phyloP scores from a whole-genome alignment of 1,140 invertebrate genomes.

The Caerostris darwini region DNA sequence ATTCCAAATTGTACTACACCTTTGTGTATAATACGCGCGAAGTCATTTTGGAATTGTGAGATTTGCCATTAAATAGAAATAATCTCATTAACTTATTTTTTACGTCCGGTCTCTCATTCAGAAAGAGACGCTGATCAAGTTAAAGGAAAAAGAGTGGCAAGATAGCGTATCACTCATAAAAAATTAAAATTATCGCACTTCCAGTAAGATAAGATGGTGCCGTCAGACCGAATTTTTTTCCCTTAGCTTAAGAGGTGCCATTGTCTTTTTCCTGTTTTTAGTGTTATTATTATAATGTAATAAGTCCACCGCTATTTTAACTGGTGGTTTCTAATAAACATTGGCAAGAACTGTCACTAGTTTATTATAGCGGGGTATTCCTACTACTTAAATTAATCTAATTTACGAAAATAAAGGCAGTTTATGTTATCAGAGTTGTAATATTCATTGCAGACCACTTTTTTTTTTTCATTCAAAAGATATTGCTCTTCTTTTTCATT shows the following conservation, averaged over 20 bases:
- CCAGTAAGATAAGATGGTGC: slow-evolving; percentile 65
- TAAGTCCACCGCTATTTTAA: slow-evolving; percentile 69
- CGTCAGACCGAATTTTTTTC: slow-evolving; percentile 56
- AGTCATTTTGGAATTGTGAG: slow-evolving; percentile 71
- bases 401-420: slow-evolving; percentile 63
- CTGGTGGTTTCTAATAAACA: slow-evolving; percentile 59
- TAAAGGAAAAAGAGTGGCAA: slow-evolving; percentile 48
- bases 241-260: slow-evolving; percentile 36
- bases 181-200: slow-evolving; percentile 67
- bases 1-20: slow-evolving; percentile 20
- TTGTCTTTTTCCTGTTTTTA: slow-evolving; percentile 53
- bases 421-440: slow-evolving; percentile 42
- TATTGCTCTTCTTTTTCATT: slow-evolving; percentile 17
- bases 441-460: slow-evolving; percentile 44
- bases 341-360: slow-evolving; percentile 58
- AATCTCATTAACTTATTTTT: slow-evolving; percentile 75
- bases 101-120: slow-evolving; percentile 38
- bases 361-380: slow-evolving; percentile 56
- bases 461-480: neutral
- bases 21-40: slow-evolving; percentile 34
- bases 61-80: slow-evolving; percentile 73
- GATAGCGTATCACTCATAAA: slow-evolving; percentile 61
- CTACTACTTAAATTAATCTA: slow-evolving; percentile 62
- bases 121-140: slow-evolving; percentile 72
- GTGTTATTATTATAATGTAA: slow-evolving; percentile 68